Percentiles rank a stretch among this genome's conserved stretches.
Conservation (phyloP, 2,113 vertebrate genomes). For the Rynchops niger region DNA sequence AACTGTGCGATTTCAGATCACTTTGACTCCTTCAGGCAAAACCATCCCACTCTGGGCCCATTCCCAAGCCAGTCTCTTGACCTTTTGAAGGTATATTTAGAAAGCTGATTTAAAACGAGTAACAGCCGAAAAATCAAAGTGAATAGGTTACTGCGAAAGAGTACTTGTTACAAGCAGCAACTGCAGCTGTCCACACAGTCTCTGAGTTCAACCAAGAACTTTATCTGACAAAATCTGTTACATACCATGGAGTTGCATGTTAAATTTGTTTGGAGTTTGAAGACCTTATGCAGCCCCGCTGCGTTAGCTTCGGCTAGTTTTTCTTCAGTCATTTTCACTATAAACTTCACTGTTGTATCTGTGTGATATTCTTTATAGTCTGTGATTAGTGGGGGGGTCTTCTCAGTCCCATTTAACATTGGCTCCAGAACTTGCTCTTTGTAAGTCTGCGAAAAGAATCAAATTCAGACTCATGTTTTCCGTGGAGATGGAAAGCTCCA, state of each 20-base stretch:
- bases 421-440: constrained; percentile 95
- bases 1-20: not conserved
- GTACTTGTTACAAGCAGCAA: not conserved
- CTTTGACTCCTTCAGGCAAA: constrained; percentile 20
- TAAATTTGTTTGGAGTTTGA: constrained; percentile 90
- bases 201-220: not conserved
- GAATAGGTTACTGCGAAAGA: not conserved
- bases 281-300: constrained; percentile 93
- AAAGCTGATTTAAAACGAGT: constrained; percentile 11
- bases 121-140: not conserved
- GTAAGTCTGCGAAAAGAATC: constrained; percentile 78
- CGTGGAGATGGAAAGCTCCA: not conserved
- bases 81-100: not conserved
- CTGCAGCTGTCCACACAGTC: not conserved
- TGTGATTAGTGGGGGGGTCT: constrained; percentile 89
- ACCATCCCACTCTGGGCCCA: not conserved
- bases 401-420: constrained; percentile 94
- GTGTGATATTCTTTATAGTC: constrained; percentile 98
- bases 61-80: not conserved
- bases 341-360: constrained; percentile 91
- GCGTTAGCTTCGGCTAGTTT: constrained; percentile 86
- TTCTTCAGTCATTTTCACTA: constrained; percentile 89
- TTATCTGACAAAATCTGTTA: not conserved
- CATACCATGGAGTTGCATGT: constrained; percentile 96
- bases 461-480: not conserved